phyloP scores from a whole-genome alignment of 2,797 vertebrate genomes.

The Arnoldichthys spilopterus region DNA sequence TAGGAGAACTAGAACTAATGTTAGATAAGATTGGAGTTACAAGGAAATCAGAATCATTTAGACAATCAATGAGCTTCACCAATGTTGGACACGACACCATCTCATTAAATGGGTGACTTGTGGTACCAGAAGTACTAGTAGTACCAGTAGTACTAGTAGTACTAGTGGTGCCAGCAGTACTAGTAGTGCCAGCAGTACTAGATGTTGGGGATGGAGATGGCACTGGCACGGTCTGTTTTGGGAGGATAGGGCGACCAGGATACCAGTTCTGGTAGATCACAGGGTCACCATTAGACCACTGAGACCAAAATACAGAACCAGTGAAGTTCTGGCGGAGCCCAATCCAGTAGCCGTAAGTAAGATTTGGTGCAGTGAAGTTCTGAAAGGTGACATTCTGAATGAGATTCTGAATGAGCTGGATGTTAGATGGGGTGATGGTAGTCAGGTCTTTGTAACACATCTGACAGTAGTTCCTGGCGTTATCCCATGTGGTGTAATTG shows the following conservation, averaged over 20 bases:
- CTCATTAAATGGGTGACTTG: too few species aligned
- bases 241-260: conserved; percentile 67
- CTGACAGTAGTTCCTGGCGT: conserved; percentile 67
- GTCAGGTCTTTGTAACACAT: conserved; percentile 74
- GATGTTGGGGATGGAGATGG: conserved; percentile 9
- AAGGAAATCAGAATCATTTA: too few species aligned
- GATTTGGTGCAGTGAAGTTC: not conserved
- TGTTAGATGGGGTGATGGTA: conserved; percentile 66
- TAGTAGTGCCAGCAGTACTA: not conserved
- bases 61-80: too few species aligned
- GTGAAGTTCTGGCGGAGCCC: conserved; percentile 70
- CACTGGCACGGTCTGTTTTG: conserved; percentile 13
- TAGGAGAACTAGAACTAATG: too few species aligned
- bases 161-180: too few species aligned
- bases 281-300: conserved; percentile 72
- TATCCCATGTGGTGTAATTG: conserved; percentile 55
- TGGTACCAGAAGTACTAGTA: too few species aligned
- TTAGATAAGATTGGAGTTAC: too few species aligned
- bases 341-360: conserved; percentile 67
- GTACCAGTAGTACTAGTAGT: too few species aligned
- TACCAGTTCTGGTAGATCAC: conserved; percentile 80
- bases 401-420: conserved; percentile 32
- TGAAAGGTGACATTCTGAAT: not conserved
- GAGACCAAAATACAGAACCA: conserved; percentile 60
- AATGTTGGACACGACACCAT: too few species aligned